Base-by-base conservation (phyloP, 35 echinoderm and acorn worm genomes). In the Ophiothrix spiculata region DNA sequence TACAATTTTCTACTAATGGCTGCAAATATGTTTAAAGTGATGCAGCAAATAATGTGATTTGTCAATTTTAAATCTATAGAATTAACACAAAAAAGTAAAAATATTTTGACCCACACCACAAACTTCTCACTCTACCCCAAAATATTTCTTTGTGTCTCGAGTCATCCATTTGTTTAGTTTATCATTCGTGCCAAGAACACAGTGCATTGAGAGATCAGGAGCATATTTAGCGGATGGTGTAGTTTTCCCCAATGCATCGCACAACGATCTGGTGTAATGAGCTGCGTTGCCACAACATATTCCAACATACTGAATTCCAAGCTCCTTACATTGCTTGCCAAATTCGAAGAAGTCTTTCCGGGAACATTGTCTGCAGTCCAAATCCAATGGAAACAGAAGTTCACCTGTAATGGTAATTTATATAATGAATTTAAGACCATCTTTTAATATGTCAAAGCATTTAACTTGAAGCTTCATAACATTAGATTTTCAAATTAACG, bases 261-360 rank as follows among this genome's bases (percentile, higher is more conserved):
- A 82, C 54, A 94, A 36, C 25, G 84, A 74, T 23, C 93, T 40
- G 19, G 89, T 95, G 54, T 80, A 85, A 60, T 91, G 79, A 39
- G 85, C 39, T 3, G 90, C 80, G 81, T 95, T 95, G 10, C 93
- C 93, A 40, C 93, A 95, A 76, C 93, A 95, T 1, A 95, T 33
- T 17, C 93, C 93, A 1, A 95, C 86, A 76, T 91, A 85, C 36
- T 78, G 79, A 15, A 95, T 88, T 23, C 89, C 89, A 17, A 95
- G 74, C 31, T 95, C 81, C 38, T 80, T 75, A 77, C 93, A 95
- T 21, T 49, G 54, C 19, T 83, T 42, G 32, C 89, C 93, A 80
- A 95, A 95, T 38, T 85, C 33, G 14, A 36, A 29, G 81, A 95
- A 81, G 29, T 95, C 93, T 25, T 79, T 42, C 45, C 86, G 41